phyloP scores from a whole-genome alignment of 2,888 invertebrate species.

The Ypsolopha sequella region DNA sequence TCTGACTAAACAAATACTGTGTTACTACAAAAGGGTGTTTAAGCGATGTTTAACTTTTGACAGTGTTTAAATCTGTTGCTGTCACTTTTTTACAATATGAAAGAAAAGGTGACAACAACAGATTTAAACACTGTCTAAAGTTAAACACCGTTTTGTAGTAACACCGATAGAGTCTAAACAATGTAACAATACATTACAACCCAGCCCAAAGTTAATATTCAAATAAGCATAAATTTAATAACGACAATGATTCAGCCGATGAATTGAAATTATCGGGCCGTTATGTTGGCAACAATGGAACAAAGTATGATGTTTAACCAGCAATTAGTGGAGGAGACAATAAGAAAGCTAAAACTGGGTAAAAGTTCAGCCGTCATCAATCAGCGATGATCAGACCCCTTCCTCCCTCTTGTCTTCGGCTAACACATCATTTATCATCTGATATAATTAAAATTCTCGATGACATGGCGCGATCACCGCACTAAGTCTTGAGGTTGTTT shows the following conservation, averaged over 20 bases:
- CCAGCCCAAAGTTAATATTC: not conserved
- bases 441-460: constrained; percentile 66
- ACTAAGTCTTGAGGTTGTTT: constrained; percentile 7
- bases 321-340: constrained; percentile 59
- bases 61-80: too few species aligned
- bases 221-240: constrained; percentile 41
- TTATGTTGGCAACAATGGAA: constrained; percentile 50
- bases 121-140: too few species aligned
- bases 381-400: constrained; percentile 45
- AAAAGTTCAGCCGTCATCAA: constrained; percentile 53
- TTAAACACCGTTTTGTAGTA: not conserved
- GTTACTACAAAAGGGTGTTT: too few species aligned
- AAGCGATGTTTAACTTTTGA: too few species aligned
- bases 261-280: constrained; percentile 55
- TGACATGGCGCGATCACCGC: constrained; percentile 57
- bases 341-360: constrained; percentile 27
- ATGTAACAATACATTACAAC: not conserved
- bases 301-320: constrained; percentile 53
- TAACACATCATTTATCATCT: constrained; percentile 65
- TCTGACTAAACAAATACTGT: too few species aligned
- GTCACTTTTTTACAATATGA: too few species aligned
- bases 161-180: not conserved
- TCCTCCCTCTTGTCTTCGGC: constrained; percentile 31
- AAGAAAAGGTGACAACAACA: too few species aligned
- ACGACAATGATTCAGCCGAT: constrained; percentile 53